Percentiles rank a stretch among this genome's conserved stretches.
Conservation (phyloP, 2,113 vertebrate genomes). For the Tonatia bakeri region DNA sequence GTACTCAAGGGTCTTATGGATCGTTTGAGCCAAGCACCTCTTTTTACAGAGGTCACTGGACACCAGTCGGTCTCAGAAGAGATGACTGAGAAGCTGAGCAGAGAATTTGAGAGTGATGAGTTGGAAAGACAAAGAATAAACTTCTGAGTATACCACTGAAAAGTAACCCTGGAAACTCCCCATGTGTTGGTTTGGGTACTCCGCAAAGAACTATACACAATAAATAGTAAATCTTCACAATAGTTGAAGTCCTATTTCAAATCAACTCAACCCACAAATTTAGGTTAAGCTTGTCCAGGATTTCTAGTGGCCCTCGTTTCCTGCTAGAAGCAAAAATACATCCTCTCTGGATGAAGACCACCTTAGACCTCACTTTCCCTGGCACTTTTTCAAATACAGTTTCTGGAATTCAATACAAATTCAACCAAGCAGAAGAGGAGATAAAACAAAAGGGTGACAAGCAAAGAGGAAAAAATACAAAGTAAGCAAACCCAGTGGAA, state of each 20-base stretch:
- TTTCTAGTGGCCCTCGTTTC: background rate
- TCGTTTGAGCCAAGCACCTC: background rate
- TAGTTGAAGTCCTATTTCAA: background rate
- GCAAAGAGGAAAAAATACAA: background rate
- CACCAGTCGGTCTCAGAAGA: background rate
- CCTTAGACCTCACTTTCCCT: background rate
- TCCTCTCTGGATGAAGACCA: background rate
- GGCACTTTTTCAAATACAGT: background rate
- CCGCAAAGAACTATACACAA: background rate
- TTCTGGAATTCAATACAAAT: background rate
- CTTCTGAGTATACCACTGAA: background rate
- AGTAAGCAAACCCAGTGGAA: background rate
- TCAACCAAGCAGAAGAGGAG: background rate
- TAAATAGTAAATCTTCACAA: background rate
- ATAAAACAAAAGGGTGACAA: background rate
- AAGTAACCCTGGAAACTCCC: background rate
- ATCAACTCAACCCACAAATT: background rate
- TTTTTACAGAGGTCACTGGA: background rate
- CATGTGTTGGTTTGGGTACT: background rate
- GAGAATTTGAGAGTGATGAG: background rate
- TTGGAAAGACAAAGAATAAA: background rate
- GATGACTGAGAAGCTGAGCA: background rate
- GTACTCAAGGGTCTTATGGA: background rate
- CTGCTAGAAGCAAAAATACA: background rate
- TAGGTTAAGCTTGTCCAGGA: background rate